A percentile compares a stretch with the other conserved stretches of the same genome.
Evolutionary conservation across 2,888 invertebrate genomes (phyloP).

Genomic region (Ormyrus nitidulus): DNA sequence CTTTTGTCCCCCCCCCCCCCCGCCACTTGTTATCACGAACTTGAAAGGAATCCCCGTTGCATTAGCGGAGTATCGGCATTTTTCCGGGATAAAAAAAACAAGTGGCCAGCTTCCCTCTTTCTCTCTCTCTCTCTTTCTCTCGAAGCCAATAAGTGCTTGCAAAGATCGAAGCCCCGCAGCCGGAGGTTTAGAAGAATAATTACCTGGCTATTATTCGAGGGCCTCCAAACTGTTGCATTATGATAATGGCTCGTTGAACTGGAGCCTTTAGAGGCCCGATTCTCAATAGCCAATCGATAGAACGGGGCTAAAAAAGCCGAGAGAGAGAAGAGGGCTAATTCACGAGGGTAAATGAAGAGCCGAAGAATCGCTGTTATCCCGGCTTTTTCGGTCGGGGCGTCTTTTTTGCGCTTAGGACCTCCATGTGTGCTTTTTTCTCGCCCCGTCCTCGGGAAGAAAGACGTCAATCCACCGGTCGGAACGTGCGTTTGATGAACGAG

Average conservation of each 20-base stretch:
- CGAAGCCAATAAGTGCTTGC: background rate
- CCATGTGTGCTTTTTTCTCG: background rate
- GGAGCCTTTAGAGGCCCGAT: slow-evolving; percentile 11
- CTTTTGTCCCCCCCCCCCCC: too few species aligned
- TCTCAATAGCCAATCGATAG: slow-evolving; percentile 36
- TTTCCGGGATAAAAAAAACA: too few species aligned
- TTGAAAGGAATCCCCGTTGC: too few species aligned
- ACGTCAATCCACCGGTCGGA: slow-evolving; percentile 26
- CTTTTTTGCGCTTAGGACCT: background rate
- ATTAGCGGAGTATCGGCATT: too few species aligned
- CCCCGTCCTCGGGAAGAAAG: slow-evolving; percentile 12
- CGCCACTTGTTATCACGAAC: too few species aligned
- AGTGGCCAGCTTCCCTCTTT: too few species aligned
- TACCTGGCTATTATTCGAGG: slow-evolving; percentile 23
- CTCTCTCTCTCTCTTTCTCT: too few species aligned
- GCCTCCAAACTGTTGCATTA: slow-evolving; percentile 55
- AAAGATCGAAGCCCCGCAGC: slow-evolving; percentile 1
- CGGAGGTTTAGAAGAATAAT: slow-evolving; percentile 35
- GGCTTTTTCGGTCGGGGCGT: background rate
- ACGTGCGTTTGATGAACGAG: slow-evolving; percentile 58
- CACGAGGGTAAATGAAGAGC: background rate
- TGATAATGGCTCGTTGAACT: slow-evolving; percentile 53
- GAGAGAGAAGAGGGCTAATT: background rate
- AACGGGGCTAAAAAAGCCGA: background rate
- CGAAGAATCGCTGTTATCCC: slow-evolving; percentile 15